phyloP scores from a whole-genome alignment of 2,888 invertebrate genomes.

The Myopa tessellatipennis region DNA sequence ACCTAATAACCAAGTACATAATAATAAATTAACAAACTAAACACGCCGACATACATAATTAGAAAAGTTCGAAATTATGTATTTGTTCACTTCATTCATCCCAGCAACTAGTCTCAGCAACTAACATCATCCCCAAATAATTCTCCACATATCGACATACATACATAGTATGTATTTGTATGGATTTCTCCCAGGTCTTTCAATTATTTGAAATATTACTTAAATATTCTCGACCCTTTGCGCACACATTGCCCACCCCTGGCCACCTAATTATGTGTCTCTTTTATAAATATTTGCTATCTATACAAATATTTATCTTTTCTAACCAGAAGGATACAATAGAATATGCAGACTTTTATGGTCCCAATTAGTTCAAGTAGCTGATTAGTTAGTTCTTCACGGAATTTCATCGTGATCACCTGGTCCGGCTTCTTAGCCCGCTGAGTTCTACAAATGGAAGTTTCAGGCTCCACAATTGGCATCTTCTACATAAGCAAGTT shows the following conservation, averaged over 20 bases:
- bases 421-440: background rate
- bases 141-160: background rate
- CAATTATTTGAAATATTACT: background rate
- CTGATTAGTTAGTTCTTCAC: slow-evolving; percentile 3
- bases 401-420: slow-evolving; percentile 4
- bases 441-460: slow-evolving; percentile 58
- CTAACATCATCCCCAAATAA: background rate
- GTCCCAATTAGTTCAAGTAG: slow-evolving; percentile 16
- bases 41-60: background rate
- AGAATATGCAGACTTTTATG: background rate
- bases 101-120: background rate
- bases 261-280: slow-evolving; percentile 17
- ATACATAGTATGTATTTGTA: background rate
- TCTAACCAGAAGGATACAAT: slow-evolving; percentile 3
- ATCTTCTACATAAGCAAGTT: slow-evolving; percentile 64
- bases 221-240: background rate
- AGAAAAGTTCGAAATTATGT: background rate
- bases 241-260: slow-evolving; percentile 8
- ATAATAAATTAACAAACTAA: background rate
- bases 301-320: slow-evolving; percentile 13
- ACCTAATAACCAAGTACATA: background rate
- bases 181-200: background rate
- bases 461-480: slow-evolving; percentile 60
- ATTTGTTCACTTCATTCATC: background rate
- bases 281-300: slow-evolving; percentile 20